These are phyloP conservation scores for Schizotus pectinicornis DNA, from an alignment of 2,888 invertebrate genomes.

Conservation along the genomic window DNA sequence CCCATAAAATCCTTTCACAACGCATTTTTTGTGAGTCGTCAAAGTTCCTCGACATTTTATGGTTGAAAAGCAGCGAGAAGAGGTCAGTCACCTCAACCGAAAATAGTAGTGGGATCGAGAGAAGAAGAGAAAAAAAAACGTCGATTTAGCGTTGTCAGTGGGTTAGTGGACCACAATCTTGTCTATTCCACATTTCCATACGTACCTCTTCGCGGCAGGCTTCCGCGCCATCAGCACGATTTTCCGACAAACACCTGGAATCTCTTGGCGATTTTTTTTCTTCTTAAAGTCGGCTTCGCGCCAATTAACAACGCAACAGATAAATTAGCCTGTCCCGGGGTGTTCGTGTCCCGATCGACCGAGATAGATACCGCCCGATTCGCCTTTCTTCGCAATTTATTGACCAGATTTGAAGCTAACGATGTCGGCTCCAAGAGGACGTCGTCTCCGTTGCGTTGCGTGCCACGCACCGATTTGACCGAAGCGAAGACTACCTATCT, in stretches of 20 bases:
- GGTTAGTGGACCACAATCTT: conserved; percentile 49
- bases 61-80: conserved; percentile 25
- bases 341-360: conserved; percentile 12
- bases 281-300: not conserved
- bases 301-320: not conserved
- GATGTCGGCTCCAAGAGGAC: conserved; percentile 9
- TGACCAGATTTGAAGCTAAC: conserved; percentile 18
- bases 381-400: conserved; percentile 21
- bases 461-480: no score
- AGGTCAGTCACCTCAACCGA: conserved; percentile 44
- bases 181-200: conserved; percentile 37
- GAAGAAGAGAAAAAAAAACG: conserved; percentile 38
- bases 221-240: conserved; percentile 8
- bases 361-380: conserved; percentile 21
- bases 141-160: conserved; percentile 48
- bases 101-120: conserved; percentile 42
- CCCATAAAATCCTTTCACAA: conserved; percentile 25
- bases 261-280: not conserved
- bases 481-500: no score
- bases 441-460: no score
- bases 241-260: conserved; percentile 1
- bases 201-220: conserved; percentile 6
- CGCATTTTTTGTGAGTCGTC: conserved; percentile 16
- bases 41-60: conserved; percentile 30
- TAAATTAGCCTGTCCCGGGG: conserved; percentile 8